A percentile compares a stretch with the other conserved stretches of the same genome.
These are phyloP conservation scores for Numenius phaeopus DNA, from an alignment of 2,797 vertebrate genomes.

Conservation along the genomic window DNA sequence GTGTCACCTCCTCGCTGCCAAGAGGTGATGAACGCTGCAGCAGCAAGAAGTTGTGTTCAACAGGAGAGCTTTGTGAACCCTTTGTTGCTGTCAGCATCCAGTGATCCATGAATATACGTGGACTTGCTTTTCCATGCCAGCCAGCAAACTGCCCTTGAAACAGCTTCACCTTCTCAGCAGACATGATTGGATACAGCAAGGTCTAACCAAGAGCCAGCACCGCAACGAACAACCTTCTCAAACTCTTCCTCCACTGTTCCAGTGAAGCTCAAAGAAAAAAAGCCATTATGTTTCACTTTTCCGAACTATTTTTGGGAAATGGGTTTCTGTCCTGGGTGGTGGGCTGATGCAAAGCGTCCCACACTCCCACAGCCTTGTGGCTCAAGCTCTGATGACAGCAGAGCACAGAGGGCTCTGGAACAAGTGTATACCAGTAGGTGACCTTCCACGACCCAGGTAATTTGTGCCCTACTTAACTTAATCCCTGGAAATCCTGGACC, in stretches of 20 bases:
- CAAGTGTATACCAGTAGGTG: neutral
- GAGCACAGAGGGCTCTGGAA: neutral
- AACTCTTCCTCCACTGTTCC: neutral
- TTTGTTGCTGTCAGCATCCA: neutral
- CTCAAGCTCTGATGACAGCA: neutral
- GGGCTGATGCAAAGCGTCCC: neutral
- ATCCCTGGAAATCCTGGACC: slow-evolving; percentile 72
- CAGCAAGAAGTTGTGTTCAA: neutral
- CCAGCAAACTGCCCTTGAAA: neutral
- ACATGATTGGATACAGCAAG: neutral
- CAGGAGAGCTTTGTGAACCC: neutral
- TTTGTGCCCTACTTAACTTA: slow-evolving; percentile 68
- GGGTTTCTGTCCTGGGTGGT: neutral
- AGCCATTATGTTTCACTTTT: neutral
- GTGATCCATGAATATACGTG: neutral
- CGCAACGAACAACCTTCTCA: neutral
- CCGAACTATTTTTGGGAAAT: neutral
- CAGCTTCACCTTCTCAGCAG: neutral
- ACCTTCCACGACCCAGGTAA: slow-evolving; percentile 45
- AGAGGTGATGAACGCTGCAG: fast-evolving
- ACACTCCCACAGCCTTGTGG: neutral
- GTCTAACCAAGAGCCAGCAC: neutral
- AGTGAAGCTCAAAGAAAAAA: neutral
- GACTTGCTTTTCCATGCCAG: neutral
- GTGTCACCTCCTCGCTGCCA: neutral